A percentile compares a stretch with the other conserved stretches of the same genome.
Conservation (phyloP, 2,113 vertebrate genomes). For the Erinaceus europaeus region DNA sequence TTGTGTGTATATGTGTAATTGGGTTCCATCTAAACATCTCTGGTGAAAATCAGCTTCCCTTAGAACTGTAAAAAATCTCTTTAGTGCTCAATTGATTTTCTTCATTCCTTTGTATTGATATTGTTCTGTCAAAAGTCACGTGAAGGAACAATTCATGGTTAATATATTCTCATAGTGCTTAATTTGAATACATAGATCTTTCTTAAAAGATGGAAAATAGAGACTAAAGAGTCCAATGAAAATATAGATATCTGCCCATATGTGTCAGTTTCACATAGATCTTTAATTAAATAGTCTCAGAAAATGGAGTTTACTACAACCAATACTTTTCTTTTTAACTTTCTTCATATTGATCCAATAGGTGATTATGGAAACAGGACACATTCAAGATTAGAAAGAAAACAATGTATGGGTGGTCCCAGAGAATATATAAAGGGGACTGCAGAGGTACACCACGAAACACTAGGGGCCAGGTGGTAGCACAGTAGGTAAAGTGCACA, state of each 20-base stretch:
- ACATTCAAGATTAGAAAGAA: background rate
- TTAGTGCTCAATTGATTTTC: background rate
- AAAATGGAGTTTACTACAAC: background rate
- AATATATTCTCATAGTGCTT: background rate
- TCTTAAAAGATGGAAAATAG: background rate
- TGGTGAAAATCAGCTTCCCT: constrained; percentile 9
- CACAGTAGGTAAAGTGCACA: too few relatives aligned
- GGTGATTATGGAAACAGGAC: background rate
- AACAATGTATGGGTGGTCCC: background rate
- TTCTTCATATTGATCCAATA: background rate
- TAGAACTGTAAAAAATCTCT: background rate
- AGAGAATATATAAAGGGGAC: background rate
- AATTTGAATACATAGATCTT: background rate
- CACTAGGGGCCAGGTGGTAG: too few relatives aligned
- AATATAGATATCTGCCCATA: background rate
- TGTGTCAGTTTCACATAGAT: background rate
- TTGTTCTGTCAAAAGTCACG: background rate
- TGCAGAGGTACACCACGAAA: background rate
- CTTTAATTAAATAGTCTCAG: background rate
- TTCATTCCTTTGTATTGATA: constrained; percentile 2
- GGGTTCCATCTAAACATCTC: constrained; percentile 12
- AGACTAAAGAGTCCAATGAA: background rate
- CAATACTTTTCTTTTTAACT: background rate
- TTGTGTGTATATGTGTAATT: background rate
- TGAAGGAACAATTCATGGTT: constrained; percentile 27